Evolutionary conservation across 2,888 invertebrate species (phyloP).

Genomic region (Dicroscelio sp.): DNA sequence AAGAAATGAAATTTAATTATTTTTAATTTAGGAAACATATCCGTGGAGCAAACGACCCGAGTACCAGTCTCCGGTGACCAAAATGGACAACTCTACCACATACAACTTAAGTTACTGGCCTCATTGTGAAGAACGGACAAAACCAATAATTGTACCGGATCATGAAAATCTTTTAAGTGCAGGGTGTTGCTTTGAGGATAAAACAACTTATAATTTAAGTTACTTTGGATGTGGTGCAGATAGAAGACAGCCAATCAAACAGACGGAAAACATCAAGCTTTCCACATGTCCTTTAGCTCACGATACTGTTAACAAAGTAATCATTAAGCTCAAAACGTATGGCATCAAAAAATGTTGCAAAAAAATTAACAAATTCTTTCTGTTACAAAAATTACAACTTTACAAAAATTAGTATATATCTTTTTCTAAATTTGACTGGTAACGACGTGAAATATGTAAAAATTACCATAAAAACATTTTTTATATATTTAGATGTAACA

Average conservation of each 20-base stretch:
- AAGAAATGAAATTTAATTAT: no score
- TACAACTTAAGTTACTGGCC: slow-evolving; percentile 90
- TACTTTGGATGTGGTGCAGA: slow-evolving; percentile 89
- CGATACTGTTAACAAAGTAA: slow-evolving; percentile 87
- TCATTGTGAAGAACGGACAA: slow-evolving; percentile 83
- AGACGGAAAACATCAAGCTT: slow-evolving; percentile 82
- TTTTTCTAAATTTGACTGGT: no score
- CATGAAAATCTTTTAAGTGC: slow-evolving; percentile 89
- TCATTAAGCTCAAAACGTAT: background rate
- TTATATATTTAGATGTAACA: no score
- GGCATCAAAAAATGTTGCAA: background rate
- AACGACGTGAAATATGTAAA: no score
- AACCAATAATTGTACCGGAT: slow-evolving; percentile 83
- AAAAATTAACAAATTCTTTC: slow-evolving; percentile 3
- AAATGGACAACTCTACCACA: slow-evolving; percentile 89
- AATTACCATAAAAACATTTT: no score
- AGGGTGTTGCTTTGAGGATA: slow-evolving; percentile 88
- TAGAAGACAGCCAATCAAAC: slow-evolving; percentile 84
- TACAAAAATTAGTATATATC: no score
- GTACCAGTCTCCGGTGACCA: slow-evolving; percentile 86
- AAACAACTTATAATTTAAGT: slow-evolving; percentile 90
- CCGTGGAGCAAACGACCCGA: slow-evolving; percentile 85
- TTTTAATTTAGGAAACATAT: slow-evolving; percentile 82
- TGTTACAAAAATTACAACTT: no score
- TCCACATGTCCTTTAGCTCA: slow-evolving; percentile 88